A percentile compares a stretch with the other conserved stretches of the same genome.
phyloP scores from a whole-genome alignment of 2,113 vertebrate genomes.

The Pseudorectes ferrugineus region DNA sequence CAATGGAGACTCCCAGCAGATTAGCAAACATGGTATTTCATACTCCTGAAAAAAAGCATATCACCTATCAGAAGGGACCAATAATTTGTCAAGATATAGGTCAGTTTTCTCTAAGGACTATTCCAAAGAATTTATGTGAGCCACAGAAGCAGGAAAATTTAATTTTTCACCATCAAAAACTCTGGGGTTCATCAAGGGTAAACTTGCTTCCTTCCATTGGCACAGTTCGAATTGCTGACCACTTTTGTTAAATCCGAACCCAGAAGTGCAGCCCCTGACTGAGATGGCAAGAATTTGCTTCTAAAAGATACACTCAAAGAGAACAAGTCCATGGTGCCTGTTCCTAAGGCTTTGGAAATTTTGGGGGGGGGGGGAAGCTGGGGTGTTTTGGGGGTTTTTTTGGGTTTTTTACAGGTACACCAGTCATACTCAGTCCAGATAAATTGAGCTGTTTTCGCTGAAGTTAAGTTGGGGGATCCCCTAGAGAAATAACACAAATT shows the following conservation, averaged over 20 bases:
- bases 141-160: neutral
- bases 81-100: neutral
- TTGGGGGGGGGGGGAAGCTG: fast-evolving
- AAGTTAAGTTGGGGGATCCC: neutral
- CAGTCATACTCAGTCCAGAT: neutral
- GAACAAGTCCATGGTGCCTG: neutral
- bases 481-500: neutral
- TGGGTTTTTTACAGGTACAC: neutral
- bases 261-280: neutral
- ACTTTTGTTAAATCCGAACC: neutral
- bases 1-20: neutral
- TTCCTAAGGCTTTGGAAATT: neutral
- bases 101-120: neutral
- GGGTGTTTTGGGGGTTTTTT: fast-evolving
- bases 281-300: neutral
- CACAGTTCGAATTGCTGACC: neutral
- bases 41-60: neutral
- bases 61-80: neutral
- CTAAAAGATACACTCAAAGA: neutral
- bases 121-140: neutral
- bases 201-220: neutral
- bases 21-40: neutral
- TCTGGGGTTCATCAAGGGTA: neutral
- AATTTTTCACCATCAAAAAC: neutral
- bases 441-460: neutral